phyloP scores from a whole-genome alignment of 2,113 vertebrate species.

The Daubentonia madagascariensis region DNA sequence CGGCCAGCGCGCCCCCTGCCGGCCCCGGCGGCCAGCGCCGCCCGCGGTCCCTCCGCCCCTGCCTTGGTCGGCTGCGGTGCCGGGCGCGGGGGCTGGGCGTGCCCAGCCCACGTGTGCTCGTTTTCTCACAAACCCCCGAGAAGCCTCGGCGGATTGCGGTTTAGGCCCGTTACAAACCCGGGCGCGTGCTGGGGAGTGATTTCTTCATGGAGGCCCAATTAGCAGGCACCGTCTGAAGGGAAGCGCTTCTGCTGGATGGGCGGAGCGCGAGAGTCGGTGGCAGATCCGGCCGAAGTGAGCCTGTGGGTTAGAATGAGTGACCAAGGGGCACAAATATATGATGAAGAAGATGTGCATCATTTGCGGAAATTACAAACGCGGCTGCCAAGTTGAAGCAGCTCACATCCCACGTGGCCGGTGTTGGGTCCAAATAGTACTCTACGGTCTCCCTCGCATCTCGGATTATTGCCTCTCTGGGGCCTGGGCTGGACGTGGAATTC shows the following conservation, averaged over 20 bases:
- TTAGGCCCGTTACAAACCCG: neutral
- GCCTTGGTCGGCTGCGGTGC: fast-evolving
- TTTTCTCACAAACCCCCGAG: neutral
- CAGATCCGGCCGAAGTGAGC: fast-evolving
- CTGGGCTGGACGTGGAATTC: neutral
- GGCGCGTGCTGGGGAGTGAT: too few species aligned
- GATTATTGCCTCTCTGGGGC: neutral
- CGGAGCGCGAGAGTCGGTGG: neutral
- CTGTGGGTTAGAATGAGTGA: fast-evolving
- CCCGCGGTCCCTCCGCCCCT: too few species aligned
- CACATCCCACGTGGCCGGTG: neutral
- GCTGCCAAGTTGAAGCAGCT: neutral
- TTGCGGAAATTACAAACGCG: neutral
- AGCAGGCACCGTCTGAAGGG: neutral
- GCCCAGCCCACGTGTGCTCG: fast-evolving
- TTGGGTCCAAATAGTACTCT: neutral
- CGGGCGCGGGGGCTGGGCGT: too few species aligned
- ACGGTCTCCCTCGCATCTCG: neutral
- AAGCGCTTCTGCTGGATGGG: neutral
- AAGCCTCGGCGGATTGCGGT: fast-evolving
- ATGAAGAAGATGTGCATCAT: neutral
- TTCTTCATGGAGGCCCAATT: neutral
- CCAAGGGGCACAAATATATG: neutral
- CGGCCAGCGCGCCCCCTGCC: slow-evolving; percentile 49
- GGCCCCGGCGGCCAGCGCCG: neutral